Evolutionary conservation across 2,113 vertebrate genomes (phyloP).

Genomic region (Condylura cristata): DNA sequence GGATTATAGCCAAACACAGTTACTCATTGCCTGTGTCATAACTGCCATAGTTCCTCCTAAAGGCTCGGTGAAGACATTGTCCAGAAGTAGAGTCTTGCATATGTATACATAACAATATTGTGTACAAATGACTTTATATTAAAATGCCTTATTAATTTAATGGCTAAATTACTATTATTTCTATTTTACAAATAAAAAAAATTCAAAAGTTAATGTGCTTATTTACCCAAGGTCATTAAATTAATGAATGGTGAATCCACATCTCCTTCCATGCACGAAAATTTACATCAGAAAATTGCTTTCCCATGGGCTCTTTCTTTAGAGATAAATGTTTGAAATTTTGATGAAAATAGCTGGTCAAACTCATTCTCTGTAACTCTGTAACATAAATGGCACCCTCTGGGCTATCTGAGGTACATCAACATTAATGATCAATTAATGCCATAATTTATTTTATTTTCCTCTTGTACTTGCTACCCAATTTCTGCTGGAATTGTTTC

Average conservation of each 20-base stretch:
- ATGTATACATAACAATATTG: not conserved
- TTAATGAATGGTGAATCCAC: constrained; percentile 71
- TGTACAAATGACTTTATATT: constrained; percentile 46
- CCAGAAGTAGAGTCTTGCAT: constrained; percentile 47
- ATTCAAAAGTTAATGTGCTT: constrained; percentile 66
- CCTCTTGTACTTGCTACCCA: constrained; percentile 27
- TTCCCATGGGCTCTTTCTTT: constrained; percentile 62
- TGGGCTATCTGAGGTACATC: constrained; percentile 59
- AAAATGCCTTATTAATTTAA: constrained; percentile 67
- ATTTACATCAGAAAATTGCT: constrained; percentile 69
- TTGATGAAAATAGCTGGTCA: constrained; percentile 59
- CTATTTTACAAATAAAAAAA: constrained; percentile 69
- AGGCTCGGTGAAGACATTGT: not conserved
- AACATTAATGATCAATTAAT: constrained; percentile 68
- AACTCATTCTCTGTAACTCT: constrained; percentile 54
- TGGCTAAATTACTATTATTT: constrained; percentile 60
- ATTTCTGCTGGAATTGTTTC: constrained; percentile 28
- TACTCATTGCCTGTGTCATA: not conserved
- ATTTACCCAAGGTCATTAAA: constrained; percentile 78
- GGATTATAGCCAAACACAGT: not conserved
- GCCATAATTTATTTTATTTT: constrained; percentile 69
- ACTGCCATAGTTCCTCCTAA: not conserved
- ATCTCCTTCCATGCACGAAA: constrained; percentile 53
- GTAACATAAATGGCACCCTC: constrained; percentile 10
- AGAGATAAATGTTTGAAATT: constrained; percentile 62